Evolutionary conservation across 30 jellyfish, hydroid and myxozoan species (phyloP).

Genomic region (Mastigias papua): DNA sequence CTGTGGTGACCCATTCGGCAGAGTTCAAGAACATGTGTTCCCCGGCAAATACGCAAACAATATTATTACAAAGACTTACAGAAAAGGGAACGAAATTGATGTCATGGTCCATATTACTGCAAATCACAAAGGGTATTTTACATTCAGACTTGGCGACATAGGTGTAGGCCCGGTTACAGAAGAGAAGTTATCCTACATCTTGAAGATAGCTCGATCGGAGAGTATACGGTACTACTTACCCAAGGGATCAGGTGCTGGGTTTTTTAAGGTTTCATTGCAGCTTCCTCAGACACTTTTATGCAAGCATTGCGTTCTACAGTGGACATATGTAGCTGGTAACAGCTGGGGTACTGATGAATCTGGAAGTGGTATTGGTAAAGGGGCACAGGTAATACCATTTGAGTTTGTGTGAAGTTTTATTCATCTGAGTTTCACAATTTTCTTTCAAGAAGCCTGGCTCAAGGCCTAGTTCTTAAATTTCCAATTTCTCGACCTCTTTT

Average conservation of each 20-base stretch:
- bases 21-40: conserved; percentile 6
- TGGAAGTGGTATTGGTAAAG: conserved; percentile 58
- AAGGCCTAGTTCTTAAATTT: too few relatives aligned
- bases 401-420: too few relatives aligned
- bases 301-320: conserved; percentile 54
- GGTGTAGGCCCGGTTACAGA: conserved; percentile 45
- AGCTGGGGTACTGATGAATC: conserved; percentile 63
- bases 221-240: conserved; percentile 20
- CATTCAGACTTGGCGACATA: conserved; percentile 41
- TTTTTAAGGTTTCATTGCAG: conserved; percentile 27
- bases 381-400: conserved; percentile 25
- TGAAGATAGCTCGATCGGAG: conserved; percentile 28
- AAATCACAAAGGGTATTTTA: conserved; percentile 62
- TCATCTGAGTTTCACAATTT: too few relatives aligned
- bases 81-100: conserved; percentile 43
- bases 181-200: conserved; percentile 21
- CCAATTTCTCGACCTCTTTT: too few relatives aligned
- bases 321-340: conserved; percentile 71
- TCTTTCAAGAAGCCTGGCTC: too few relatives aligned
- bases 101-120: conserved; percentile 59
- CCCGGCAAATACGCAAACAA: conserved; percentile 65
- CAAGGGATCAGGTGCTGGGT: conserved; percentile 28
- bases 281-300: conserved; percentile 38
- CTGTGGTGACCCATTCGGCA: conserved; percentile 74
- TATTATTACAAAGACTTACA: conserved; percentile 45